Evolutionary conservation across 2,888 invertebrate genomes (phyloP), one percentile per base, ranked within the genome.

Genomic region (Bursaphelenchus okinawaensis): DNA sequence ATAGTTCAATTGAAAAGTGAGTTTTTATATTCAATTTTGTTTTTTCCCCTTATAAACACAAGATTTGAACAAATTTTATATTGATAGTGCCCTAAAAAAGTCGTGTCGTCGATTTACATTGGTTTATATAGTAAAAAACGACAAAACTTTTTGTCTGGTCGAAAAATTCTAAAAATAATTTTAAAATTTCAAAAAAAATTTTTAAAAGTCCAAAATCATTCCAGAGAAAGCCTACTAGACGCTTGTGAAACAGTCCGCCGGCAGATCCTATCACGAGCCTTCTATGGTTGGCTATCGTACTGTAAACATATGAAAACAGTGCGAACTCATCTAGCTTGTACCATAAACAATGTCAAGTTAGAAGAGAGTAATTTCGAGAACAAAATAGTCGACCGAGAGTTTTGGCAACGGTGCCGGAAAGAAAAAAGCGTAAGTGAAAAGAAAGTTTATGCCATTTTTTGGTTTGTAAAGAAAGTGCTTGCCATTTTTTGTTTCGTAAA

Each of bases 211-310:
- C n/a, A n/a, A n/a, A n/a, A n/a, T n/a, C n/a, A n/a, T n/a, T n/a
- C n/a, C 79, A 87, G 87, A 67, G 84, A 84, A 65, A 86, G 87
- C 52, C 85, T 88, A 69, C 86, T 90, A 82, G 86, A 91, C 76
- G 90, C 94, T 9, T 95, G 93, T 86, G 90, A 91, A 82, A 92
- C 92, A 0, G 94, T 94, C 93, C 89, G 90, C 68, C 88, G 91
- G 12, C 93, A 94, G 85, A 93, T 95, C 66, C 90, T 93, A 72
- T 93, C 93, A 0, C 86, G 94, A 66, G 94, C 94, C 16, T 94
- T 94, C 84, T 93, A 93, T 83, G 94, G 94, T 57, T 94, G 93
- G 86, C 82, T 84, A 84, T 65, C 63, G 20, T 92, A 94, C 83
- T 93, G 93, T 80, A 87, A 93, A 20, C 93, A 94, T 81, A 86